Evolutionary conservation across 1,140 invertebrate species (phyloP).

Genomic region (Rhyacophila brunnea): DNA sequence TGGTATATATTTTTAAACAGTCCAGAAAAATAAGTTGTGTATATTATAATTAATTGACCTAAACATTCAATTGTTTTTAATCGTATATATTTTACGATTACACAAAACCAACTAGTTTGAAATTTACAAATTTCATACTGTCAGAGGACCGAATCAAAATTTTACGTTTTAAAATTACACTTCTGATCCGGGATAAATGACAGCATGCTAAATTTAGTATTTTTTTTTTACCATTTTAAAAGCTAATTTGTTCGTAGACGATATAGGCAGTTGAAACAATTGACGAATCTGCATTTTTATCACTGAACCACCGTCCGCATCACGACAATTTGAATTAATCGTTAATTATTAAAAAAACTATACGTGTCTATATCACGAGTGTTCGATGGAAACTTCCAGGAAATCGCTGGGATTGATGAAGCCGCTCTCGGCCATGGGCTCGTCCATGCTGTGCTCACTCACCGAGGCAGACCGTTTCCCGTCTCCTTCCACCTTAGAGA

Average conservation of each 20-base stretch:
- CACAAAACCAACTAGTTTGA: too few species aligned
- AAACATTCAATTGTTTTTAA: too few species aligned
- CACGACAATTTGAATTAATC: not conserved
- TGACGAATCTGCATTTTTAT: not conserved
- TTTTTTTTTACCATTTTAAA: not conserved
- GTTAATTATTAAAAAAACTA: not conserved
- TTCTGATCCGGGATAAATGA: too few species aligned
- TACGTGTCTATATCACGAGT: conserved; percentile 26
- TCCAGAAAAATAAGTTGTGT: too few species aligned
- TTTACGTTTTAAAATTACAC: too few species aligned
- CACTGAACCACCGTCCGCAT: too few species aligned
- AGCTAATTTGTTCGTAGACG: not conserved
- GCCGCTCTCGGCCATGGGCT: conserved; percentile 11
- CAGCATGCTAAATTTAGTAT: not conserved
- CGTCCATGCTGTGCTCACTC: conserved; percentile 18
- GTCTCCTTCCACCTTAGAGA: conserved; percentile 11
- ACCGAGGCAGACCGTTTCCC: conserved; percentile 1
- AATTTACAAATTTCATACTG: too few species aligned
- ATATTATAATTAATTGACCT: too few species aligned
- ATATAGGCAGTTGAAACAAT: too few species aligned
- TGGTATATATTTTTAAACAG: too few species aligned
- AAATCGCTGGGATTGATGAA: conserved; percentile 34
- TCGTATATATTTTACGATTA: too few species aligned
- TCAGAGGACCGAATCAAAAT: too few species aligned
- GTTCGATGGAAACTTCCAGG: conserved; percentile 34